A percentile compares a stretch with the other conserved stretches of the same genome.
phyloP scores from a whole-genome alignment of 2,797 vertebrate genomes.

The Rhinoraja longicauda region DNA sequence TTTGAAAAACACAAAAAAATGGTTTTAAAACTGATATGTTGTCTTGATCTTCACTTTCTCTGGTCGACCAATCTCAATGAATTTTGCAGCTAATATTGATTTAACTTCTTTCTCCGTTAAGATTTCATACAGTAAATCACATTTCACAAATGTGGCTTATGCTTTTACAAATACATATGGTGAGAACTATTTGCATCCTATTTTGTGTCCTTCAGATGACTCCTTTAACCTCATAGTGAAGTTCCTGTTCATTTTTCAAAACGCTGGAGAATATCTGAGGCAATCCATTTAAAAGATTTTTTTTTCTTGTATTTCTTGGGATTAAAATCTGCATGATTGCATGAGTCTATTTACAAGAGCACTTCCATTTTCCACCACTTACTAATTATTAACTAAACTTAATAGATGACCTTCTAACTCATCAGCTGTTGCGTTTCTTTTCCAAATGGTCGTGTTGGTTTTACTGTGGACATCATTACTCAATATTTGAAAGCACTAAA shows the following conservation, averaged over 20 bases:
- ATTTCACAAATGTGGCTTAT: background rate
- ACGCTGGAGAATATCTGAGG: background rate
- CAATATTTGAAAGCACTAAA: conserved; percentile 9
- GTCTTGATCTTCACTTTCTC: background rate
- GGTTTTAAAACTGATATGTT: background rate
- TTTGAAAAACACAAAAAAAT: background rate
- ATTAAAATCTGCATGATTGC: background rate
- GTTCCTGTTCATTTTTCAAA: background rate
- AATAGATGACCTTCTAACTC: conserved; percentile 10
- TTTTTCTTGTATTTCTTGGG: background rate
- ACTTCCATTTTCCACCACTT: background rate
- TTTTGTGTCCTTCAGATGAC: background rate
- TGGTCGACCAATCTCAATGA: background rate
- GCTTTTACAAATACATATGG: background rate
- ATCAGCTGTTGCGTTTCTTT: background rate
- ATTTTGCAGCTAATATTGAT: background rate
- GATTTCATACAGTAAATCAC: background rate
- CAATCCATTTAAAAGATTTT: background rate
- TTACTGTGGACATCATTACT: background rate
- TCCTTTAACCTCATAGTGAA: background rate
- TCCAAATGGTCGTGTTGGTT: background rate
- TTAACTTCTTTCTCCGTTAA: background rate
- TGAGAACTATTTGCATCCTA: background rate
- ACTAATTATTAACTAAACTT: conserved; percentile 16
- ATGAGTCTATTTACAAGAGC: background rate